Conservation (phyloP, 2,888 invertebrate species). For the Hirtodrosophila trivittata region DNA sequence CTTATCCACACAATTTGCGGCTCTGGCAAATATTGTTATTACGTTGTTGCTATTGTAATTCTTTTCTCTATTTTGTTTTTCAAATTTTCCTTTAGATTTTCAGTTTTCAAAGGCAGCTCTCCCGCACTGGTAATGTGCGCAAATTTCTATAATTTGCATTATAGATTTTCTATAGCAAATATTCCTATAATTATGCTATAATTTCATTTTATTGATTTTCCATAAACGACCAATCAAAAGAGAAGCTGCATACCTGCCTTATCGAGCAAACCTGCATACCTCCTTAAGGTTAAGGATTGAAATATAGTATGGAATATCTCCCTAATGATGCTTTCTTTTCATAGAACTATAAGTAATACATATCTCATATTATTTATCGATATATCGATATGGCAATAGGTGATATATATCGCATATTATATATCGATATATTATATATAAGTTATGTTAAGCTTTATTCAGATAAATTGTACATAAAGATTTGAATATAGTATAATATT, state of each 20-base stretch:
- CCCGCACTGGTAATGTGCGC: constrained; percentile 56
- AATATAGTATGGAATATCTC: too few relatives aligned
- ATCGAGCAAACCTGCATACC: too few relatives aligned
- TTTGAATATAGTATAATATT: too few relatives aligned
- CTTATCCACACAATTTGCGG: constrained; percentile 42
- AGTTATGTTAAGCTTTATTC: too few relatives aligned
- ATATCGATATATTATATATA: too few relatives aligned
- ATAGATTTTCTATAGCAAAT: constrained; percentile 39
- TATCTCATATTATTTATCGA: too few relatives aligned
- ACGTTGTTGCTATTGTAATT: not conserved
- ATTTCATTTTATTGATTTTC: constrained; percentile 53
- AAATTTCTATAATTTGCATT: constrained; percentile 72
- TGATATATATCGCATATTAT: too few relatives aligned
- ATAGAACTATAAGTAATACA: too few relatives aligned
- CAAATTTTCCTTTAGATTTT: constrained; percentile 2
- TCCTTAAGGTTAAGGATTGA: too few relatives aligned
- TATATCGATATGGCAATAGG: too few relatives aligned
- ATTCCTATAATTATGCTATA: constrained; percentile 46
- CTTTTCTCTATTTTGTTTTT: not conserved
- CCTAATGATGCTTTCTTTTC: too few relatives aligned
- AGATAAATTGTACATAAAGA: too few relatives aligned
- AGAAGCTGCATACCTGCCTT: not conserved
- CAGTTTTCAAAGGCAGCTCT: constrained; percentile 7
- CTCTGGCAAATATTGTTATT: constrained; percentile 44
- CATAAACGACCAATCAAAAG: constrained; percentile 14